These are phyloP conservation scores for Camponotus vicinus DNA, from an alignment of 1,140 invertebrate species.

Conservation along the genomic window DNA sequence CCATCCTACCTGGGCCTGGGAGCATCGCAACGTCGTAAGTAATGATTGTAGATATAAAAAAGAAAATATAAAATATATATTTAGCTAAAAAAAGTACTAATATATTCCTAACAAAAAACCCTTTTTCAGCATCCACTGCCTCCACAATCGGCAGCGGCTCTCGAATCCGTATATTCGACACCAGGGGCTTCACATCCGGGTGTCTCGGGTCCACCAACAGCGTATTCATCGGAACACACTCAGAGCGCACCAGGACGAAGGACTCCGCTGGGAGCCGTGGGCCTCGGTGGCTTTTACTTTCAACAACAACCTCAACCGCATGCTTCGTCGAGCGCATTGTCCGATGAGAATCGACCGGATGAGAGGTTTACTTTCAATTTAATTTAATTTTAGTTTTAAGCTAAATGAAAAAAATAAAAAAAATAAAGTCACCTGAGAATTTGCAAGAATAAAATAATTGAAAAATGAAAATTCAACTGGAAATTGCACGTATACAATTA, in stretches of 20 bases:
- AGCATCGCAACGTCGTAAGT: conserved; percentile 80
- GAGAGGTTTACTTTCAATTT: conserved; percentile 77
- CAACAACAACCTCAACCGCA: conserved; percentile 87
- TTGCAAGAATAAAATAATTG: neutral
- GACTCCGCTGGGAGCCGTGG: conserved; percentile 93
- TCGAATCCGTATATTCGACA: conserved; percentile 81
- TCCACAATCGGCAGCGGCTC: conserved; percentile 74
- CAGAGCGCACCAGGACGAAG: conserved; percentile 90
- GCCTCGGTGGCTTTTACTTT: conserved; percentile 93
- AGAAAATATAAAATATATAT: neutral
- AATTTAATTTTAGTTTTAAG: neutral
- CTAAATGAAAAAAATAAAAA: neutral
- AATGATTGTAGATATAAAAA: neutral
- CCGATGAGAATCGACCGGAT: conserved; percentile 93
- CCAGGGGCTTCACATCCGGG: conserved; percentile 79
- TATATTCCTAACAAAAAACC: neutral
- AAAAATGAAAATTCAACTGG: neutral
- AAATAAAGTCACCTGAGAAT: neutral
- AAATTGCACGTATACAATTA: neutral
- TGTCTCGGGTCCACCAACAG: conserved; percentile 76
- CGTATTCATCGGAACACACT: conserved; percentile 86
- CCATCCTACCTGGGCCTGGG: conserved; percentile 84
- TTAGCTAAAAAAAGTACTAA: neutral
- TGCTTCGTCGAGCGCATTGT: conserved; percentile 86
- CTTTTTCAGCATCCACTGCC: conserved; percentile 77